Percentiles rank a stretch among this genome's conserved stretches.
These are phyloP conservation scores for Stenotaenia linearis DNA, from an alignment of 2,888 invertebrate genomes.

Conservation along the genomic window DNA sequence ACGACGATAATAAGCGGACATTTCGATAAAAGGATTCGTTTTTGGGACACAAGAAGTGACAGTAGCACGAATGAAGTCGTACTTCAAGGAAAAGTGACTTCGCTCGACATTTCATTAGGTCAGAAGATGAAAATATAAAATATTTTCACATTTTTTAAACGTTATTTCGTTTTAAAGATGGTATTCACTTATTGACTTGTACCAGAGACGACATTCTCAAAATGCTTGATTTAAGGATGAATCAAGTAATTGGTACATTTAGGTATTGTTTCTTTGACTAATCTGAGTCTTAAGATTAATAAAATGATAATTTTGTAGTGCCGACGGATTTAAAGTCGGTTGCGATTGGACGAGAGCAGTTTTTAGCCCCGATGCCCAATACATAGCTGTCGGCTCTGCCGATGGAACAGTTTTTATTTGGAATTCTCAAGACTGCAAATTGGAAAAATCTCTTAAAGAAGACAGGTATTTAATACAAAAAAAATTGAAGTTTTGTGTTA, in stretches of 20 bases:
- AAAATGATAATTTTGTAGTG: conserved; percentile 62
- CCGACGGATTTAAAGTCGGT: conserved; percentile 90
- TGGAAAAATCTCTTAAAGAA: conserved; percentile 73
- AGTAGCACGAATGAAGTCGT: conserved; percentile 69
- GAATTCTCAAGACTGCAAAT: conserved; percentile 69
- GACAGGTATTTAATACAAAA: conserved; percentile 41
- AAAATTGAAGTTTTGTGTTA: not conserved
- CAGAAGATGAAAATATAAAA: conserved; percentile 38
- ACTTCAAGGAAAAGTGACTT: conserved; percentile 89
- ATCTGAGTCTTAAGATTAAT: too few relatives aligned
- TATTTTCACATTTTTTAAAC: not conserved
- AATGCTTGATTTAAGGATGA: conserved; percentile 89
- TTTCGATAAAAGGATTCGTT: conserved; percentile 89
- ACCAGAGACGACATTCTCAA: conserved; percentile 93
- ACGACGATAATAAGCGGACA: conserved; percentile 90
- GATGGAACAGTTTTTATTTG: conserved; percentile 91
- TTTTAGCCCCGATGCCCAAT: conserved; percentile 84
- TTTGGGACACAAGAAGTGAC: conserved; percentile 89
- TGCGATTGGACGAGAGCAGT: conserved; percentile 90
- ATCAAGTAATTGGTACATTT: conserved; percentile 81
- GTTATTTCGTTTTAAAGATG: conserved; percentile 58
- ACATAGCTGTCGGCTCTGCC: conserved; percentile 82
- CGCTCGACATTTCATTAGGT: conserved; percentile 88
- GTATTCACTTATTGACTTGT: conserved; percentile 81
- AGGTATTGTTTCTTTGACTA: too few relatives aligned